These are phyloP conservation scores for Gopherus evgoodei DNA, from an alignment of 2,113 vertebrate genomes.

Conservation along the genomic window DNA sequence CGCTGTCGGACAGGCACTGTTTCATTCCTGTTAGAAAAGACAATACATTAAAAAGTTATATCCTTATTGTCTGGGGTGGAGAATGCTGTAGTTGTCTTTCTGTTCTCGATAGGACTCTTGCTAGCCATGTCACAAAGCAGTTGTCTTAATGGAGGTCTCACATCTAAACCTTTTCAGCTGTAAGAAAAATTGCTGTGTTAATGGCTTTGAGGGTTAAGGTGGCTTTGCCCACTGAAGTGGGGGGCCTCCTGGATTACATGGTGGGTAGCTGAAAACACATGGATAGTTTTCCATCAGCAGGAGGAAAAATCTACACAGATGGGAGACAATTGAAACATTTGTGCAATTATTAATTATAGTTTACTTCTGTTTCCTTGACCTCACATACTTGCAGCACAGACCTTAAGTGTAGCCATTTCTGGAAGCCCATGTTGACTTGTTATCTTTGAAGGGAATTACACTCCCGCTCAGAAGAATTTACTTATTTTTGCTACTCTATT, in stretches of 20 bases:
- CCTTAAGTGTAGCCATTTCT: neutral
- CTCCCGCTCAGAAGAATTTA: neutral
- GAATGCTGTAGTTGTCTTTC: neutral
- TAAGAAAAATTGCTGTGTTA: conserved; percentile 27
- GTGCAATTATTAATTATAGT: neutral
- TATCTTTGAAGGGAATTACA: neutral
- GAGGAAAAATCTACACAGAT: neutral
- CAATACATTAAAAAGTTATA: neutral
- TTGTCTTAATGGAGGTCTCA: conserved; percentile 32
- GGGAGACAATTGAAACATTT: neutral
- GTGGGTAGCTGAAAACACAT: neutral
- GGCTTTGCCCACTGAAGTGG: neutral
- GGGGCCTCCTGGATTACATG: neutral
- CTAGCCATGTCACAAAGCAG: conserved; percentile 3
- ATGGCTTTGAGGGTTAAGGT: neutral
- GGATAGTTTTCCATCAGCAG: neutral
- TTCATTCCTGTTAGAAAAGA: neutral
- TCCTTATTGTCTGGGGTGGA: neutral
- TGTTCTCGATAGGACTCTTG: conserved; percentile 8
- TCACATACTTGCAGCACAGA: accelerated
- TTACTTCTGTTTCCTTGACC: neutral
- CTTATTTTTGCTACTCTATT: neutral
- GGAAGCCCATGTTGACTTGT: neutral
- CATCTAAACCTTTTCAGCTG: conserved; percentile 19
- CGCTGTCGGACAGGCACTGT: neutral